phyloP scores from a whole-genome alignment of 2,888 invertebrate genomes.

The Dasysyrphus albostriatus region DNA sequence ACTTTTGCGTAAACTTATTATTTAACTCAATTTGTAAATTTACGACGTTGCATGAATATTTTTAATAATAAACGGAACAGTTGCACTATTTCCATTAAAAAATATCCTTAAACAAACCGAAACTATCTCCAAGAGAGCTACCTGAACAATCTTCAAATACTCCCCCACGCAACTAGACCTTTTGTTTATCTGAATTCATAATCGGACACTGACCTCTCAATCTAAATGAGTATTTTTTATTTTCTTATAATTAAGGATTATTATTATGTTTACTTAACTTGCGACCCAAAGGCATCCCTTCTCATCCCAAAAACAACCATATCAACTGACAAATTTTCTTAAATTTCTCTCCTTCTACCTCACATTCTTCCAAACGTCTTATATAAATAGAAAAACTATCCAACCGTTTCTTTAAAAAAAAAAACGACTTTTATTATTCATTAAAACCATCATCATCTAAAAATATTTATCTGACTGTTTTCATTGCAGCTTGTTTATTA shows the following conservation, averaged over 20 bases:
- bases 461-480: background rate
- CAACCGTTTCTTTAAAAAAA: constrained; percentile 1
- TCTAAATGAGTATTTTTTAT: background rate
- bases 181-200: background rate
- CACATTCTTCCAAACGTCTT: background rate
- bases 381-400: background rate
- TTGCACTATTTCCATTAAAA: background rate
- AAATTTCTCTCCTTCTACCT: background rate
- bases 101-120: background rate
- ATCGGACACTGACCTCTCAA: constrained; percentile 25
- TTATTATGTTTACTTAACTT: constrained; percentile 9
- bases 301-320: constrained; percentile 1
- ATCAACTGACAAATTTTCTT: constrained; percentile 3
- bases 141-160: background rate
- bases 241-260: constrained; percentile 16
- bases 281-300: background rate
- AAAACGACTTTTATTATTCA: constrained; percentile 62
- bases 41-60: too few species aligned
- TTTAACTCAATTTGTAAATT: too few species aligned
- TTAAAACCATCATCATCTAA: constrained; percentile 62
- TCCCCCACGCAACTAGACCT: background rate
- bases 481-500: constrained; percentile 9
- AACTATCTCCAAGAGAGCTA: background rate
- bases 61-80: too few species aligned
- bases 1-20: too few species aligned